These are phyloP conservation scores for Hymenochirus boettgeri DNA, from an alignment of 2,113 vertebrate genomes.

Conservation along the genomic window DNA sequence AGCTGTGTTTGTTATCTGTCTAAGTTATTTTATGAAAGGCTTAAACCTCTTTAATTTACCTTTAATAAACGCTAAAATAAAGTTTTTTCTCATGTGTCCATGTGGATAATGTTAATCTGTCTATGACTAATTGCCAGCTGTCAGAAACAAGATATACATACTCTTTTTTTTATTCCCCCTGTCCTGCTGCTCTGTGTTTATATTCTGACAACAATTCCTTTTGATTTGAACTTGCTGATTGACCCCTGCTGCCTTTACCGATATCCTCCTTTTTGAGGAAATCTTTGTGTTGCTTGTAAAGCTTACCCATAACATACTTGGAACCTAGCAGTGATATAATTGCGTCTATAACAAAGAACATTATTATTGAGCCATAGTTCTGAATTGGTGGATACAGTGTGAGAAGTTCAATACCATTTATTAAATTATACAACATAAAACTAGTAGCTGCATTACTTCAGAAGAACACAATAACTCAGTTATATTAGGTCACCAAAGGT, in stretches of 20 bases:
- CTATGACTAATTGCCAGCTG: too few species aligned
- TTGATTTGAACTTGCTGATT: not conserved
- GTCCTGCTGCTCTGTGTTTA: too few species aligned
- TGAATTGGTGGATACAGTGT: slow-evolving; percentile 1
- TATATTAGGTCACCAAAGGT: not conserved
- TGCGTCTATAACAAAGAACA: not conserved
- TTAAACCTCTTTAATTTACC: too few species aligned
- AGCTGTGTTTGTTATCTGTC: too few species aligned
- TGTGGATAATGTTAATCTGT: too few species aligned
- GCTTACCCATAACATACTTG: not conserved
- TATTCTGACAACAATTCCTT: too few species aligned
- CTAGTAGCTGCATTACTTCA: not conserved
- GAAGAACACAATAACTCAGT: not conserved
- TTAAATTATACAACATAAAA: not conserved
- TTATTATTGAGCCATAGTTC: not conserved
- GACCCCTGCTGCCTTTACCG: not conserved
- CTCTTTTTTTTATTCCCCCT: too few species aligned
- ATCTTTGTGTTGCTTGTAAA: not conserved
- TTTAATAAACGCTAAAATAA: too few species aligned
- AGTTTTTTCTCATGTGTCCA: too few species aligned
- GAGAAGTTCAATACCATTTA: slow-evolving; percentile 3
- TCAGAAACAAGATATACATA: too few species aligned
- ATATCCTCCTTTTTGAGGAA: not conserved
- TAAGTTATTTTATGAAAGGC: too few species aligned
- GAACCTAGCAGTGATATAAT: not conserved